Base-by-base conservation (phyloP, 2,888 invertebrate genomes). In the Zele albiditarsus region DNA sequence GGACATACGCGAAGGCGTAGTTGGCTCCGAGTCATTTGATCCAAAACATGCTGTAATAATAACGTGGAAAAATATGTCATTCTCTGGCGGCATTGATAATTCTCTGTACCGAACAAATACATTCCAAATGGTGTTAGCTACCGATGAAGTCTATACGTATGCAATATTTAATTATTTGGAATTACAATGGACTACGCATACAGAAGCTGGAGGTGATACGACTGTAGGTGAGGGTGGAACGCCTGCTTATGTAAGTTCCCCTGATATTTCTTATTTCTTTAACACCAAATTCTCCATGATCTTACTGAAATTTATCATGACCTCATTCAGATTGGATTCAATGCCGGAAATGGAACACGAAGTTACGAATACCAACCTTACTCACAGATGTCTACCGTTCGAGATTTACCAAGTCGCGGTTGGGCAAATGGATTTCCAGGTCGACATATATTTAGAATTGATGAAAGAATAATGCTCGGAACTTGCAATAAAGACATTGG, bases 41-140 rank as follows among this genome's bases (percentile, higher is more conserved):
- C 97, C 98, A 0, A 97, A 97, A 86, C 97, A 97, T 86, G 96
- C 94, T 3, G 91, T 96, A 75, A 95, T 97, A 77, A 93, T 96
- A 73, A 98, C 98, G 0, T 99, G 98, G 99, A 97, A 96, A 89
- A 98, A 98, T 89, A 94, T 98, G 90, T 96, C 97, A 0, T 97
- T 97, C 88, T 93, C 95, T 85, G 97, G 97, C 70, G 97, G 97
- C 80, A 95, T 95, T 82, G 94, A 94, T 79, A 94, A 94, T 88
- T 93, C 95, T 0, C 89, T 95, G n/a, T 94, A 91, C 85, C 92
- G 96, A 95, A 97, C 97, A 1, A 98, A 98, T 88, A 97, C 98
- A 0, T 99, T 98, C 91, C 99, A 99, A 94, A 91, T 97, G 92
- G 94, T 98, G 3, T 88, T 99, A 71, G 96, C 96, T 0, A 97